Evolutionary conservation across 2,888 invertebrate species (phyloP).

Genomic region (Quadriops clusia): DNA sequence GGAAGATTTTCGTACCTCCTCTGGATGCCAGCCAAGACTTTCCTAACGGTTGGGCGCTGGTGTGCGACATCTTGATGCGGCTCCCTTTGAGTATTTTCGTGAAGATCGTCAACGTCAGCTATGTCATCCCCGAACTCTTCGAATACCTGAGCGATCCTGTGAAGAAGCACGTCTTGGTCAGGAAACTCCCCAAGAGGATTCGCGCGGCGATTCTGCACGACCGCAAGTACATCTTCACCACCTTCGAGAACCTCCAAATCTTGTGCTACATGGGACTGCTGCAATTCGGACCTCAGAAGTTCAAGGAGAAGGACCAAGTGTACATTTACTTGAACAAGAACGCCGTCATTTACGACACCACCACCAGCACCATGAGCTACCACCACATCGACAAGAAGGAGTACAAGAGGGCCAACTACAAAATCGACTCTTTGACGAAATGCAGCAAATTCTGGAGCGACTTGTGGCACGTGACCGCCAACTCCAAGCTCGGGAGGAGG

Average conservation of each 20-base stretch:
- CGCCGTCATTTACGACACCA: slow-evolving; percentile 44
- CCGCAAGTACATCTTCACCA: slow-evolving; percentile 46
- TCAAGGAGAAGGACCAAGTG: slow-evolving; percentile 59
- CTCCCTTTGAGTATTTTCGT: slow-evolving; percentile 61
- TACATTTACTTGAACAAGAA: slow-evolving; percentile 55
- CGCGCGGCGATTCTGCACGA: slow-evolving; percentile 41
- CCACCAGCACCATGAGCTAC: slow-evolving; percentile 48
- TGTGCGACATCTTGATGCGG: slow-evolving; percentile 56
- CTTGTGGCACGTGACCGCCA: slow-evolving; percentile 53
- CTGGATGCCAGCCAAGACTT: slow-evolving; percentile 46
- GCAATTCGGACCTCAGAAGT: slow-evolving; percentile 52
- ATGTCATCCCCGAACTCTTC: slow-evolving; percentile 42
- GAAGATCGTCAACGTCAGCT: slow-evolving; percentile 49
- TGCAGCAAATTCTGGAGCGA: slow-evolving; percentile 57
- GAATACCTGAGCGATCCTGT: slow-evolving; percentile 54
- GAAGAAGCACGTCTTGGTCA: slow-evolving; percentile 50
- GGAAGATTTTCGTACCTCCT: slow-evolving; percentile 64
- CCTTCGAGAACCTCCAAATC: slow-evolving; percentile 44
- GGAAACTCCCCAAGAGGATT: slow-evolving; percentile 44
- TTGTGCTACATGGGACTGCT: slow-evolving; percentile 56
- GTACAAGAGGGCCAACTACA: slow-evolving; percentile 45
- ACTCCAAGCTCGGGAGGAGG: slow-evolving; percentile 48
- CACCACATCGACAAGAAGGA: slow-evolving; percentile 43
- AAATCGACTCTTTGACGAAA: slow-evolving; percentile 41
- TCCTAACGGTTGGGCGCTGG: slow-evolving; percentile 53